Evolutionary conservation across 1,140 invertebrate species (phyloP).

Genomic region (Tribolium madens): DNA sequence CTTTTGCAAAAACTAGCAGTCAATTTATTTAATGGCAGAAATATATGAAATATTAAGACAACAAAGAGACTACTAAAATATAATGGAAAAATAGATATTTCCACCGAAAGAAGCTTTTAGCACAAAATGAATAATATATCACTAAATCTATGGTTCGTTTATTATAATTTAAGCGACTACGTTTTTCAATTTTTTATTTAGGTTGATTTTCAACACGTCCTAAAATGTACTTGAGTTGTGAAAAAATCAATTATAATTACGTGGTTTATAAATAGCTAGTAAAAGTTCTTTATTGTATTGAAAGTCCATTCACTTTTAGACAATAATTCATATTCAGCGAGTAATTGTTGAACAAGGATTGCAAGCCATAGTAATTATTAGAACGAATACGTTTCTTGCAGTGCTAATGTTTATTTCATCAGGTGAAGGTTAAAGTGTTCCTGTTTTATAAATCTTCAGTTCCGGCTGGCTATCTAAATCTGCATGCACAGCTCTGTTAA

Average conservation of each 20-base stretch:
- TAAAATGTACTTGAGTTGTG: background rate
- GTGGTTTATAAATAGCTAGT: background rate
- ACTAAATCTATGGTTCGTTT: background rate
- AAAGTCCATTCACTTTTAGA: conserved; percentile 33
- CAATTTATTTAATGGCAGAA: background rate
- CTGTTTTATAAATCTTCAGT: conserved; percentile 15
- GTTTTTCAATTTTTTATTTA: background rate
- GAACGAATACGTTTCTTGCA: background rate
- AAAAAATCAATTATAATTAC: background rate
- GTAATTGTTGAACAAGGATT: conserved; percentile 20
- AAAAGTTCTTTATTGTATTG: conserved; percentile 30
- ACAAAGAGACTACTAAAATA: background rate
- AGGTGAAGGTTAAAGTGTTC: conserved; percentile 28
- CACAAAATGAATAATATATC: background rate
- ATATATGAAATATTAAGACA: background rate
- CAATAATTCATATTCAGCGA: conserved; percentile 23
- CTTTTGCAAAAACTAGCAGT: background rate
- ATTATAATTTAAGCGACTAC: background rate
- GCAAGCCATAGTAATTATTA: background rate
- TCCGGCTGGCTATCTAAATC: conserved; percentile 18
- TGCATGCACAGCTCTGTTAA: conserved; percentile 1
- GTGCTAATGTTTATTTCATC: conserved; percentile 23
- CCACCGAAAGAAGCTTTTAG: background rate
- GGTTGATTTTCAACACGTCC: background rate
- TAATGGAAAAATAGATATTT: background rate